Evolutionary conservation across 2,113 vertebrate species (phyloP), one percentile per base, ranked within the genome.

Genomic region (Isichthys henryi): DNA sequence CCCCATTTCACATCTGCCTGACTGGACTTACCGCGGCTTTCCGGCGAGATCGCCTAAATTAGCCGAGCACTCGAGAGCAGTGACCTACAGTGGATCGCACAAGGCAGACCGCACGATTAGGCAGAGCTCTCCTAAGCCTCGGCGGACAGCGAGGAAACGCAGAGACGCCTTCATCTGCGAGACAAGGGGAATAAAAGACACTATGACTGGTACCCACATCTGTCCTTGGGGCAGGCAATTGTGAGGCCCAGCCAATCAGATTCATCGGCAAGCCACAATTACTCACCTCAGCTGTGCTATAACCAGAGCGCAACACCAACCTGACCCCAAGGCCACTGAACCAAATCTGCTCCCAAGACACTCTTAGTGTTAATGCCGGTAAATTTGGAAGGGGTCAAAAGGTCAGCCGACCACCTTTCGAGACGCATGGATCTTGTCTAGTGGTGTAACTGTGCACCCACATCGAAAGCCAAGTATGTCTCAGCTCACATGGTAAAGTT

Each of bases 401-500:
- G 74, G 31, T 9, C 23, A 48, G 31, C 7, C 0, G 21, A 7
- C 49, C 43, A 45, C 39, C 82, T 50, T 39, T 45, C 88, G 27
- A 1, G 53, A 23, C 10, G 23, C 13, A 17, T 39, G 50, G 5
- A 62, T 89, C 53, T 58, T 7, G 11, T 35, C 43, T 53, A 46
- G 80, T 19, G 77, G 35, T 45, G 49, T 62, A 90, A 90, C 52
- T 56, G 11, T 45, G 84, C 27, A 45, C 11, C 66, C 88, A 52
- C 88, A 92, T 92, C 91, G 93, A 91, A 83, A 50, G 87, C 86
- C 27, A 87, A 83, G 66, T 74, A 82, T 10, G 50, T 35, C 74
- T 21, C 46, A 74, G 86, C 92, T 89, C 94, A 95, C 94, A 94
- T 96, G 95, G 94, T 93, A 95, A 94, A 86, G 93, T 94, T 95